Base-by-base conservation (phyloP, 2,797 vertebrate genomes). In the Enteromius viviparus region DNA sequence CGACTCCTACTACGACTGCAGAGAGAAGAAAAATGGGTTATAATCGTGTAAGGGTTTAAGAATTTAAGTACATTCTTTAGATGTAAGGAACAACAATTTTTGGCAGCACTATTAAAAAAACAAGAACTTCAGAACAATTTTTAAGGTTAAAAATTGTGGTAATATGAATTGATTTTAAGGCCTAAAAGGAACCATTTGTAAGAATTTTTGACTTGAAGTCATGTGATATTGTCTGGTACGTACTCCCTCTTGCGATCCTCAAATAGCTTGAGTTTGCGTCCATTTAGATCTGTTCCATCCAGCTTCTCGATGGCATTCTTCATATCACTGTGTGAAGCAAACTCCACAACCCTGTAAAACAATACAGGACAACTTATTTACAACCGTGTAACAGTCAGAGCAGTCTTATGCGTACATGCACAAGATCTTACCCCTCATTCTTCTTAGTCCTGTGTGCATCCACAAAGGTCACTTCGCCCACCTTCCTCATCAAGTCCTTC, bases 401-500 rank as follows among this genome's bases (percentile, higher is more conserved):
- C 15, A 14, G 4, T 65, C 55, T 62, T 10, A 1, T 9, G 15
- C 2, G 3, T 26, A 32, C 0, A 6, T 0, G 12, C 7, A 65
- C 5, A 32, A 12, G 1, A 72, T 47, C 92, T 91, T 86, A 97
- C 97, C 96, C 96, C 94, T 97, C 97, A 69, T 98, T 97, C 92
- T 96, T 96, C 91, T 96, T 97, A 90, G 95, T 95, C 89, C 97
- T 94, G 94, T 98, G 97, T 42, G 97, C 97, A 86, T 98, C 97
- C 93, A 97, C 97, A 94, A 97, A 98, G 47, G 97, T 98, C 68
- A 98, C 97, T 83, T 98, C 96, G 78, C 96, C 97, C 81, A 96
- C 97, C 92, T 97, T 97, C 92, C 96, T 96, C 97, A 98, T 98
- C 90, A 97, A 93, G 94, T 98, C 97, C 92, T 97, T 98, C 87